These are phyloP conservation scores for Drosophila austrosaltans DNA, from an alignment of 2,888 invertebrate genomes.

Conservation along the genomic window DNA sequence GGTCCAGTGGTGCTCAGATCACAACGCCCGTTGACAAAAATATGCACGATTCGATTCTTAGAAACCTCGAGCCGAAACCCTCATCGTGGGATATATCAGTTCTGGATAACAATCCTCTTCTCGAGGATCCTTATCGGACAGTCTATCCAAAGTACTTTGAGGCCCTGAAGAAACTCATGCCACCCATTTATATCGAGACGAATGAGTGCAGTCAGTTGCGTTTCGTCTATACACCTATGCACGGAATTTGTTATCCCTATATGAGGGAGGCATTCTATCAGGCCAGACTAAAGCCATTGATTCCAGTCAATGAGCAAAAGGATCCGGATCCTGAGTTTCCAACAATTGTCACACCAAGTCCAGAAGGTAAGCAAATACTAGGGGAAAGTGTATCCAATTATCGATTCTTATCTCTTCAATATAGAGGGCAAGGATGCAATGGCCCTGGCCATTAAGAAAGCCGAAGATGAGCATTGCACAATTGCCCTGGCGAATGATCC, in stretches of 20 bases:
- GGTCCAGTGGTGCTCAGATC: constrained; percentile 97
- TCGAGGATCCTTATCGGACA: constrained; percentile 89
- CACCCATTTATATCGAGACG: constrained; percentile 84
- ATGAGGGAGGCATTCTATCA: constrained; percentile 90
- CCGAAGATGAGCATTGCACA: constrained; percentile 88
- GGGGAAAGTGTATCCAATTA: background rate
- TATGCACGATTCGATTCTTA: constrained; percentile 90
- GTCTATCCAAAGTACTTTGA: constrained; percentile 88
- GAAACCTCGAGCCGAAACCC: constrained; percentile 90
- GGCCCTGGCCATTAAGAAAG: constrained; percentile 90
- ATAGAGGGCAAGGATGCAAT: constrained; percentile 91
- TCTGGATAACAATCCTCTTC: constrained; percentile 85
- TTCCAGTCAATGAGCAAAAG: constrained; percentile 87
- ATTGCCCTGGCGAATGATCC: constrained; percentile 98
- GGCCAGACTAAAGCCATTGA: constrained; percentile 87
- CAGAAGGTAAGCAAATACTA: constrained; percentile 85
- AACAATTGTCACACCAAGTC: constrained; percentile 98
- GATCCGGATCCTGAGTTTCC: constrained; percentile 98
- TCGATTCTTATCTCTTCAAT: background rate
- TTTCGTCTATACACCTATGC: constrained; percentile 98
- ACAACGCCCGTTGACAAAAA: constrained; percentile 94
- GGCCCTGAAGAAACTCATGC: constrained; percentile 85
- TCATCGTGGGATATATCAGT: constrained; percentile 91
- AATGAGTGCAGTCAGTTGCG: constrained; percentile 86
- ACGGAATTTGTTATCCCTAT: constrained; percentile 96